Evolutionary conservation across 2,113 vertebrate species (phyloP).

Genomic region (Gallinago paraguaiae): DNA sequence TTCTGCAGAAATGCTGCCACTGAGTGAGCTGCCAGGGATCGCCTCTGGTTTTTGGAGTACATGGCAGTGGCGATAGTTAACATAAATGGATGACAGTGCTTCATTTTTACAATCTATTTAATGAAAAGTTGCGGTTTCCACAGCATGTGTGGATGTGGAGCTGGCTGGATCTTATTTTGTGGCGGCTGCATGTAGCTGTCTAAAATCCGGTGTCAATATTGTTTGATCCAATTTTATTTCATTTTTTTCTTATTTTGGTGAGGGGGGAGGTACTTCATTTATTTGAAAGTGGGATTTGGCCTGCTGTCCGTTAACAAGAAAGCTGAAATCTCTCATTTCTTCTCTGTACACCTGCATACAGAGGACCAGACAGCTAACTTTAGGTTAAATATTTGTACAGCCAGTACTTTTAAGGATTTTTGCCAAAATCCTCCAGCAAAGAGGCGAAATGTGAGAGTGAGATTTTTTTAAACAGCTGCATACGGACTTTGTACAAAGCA

Average conservation of each 20-base stretch:
- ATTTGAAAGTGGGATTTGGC: not conserved
- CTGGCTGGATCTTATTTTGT: not conserved
- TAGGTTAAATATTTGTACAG: not conserved
- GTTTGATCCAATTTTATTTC: not conserved
- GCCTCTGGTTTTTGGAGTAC: not conserved
- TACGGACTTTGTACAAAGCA: not conserved
- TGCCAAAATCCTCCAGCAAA: not conserved
- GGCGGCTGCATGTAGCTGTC: not conserved
- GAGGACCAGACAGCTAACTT: not conserved
- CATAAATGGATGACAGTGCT: not conserved
- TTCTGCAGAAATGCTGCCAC: conserved; percentile 1
- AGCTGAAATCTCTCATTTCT: not conserved
- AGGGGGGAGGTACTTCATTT: not conserved
- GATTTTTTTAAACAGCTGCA: not conserved
- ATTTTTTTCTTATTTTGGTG: not conserved
- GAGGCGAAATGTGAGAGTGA: not conserved
- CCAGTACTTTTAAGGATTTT: not conserved
- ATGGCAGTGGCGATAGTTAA: fast-evolving
- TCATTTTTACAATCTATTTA: not conserved
- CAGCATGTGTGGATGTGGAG: not conserved
- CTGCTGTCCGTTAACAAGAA: not conserved
- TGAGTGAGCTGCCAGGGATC: not conserved
- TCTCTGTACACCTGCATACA: not conserved
- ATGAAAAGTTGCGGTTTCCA: not conserved
- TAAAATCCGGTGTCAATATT: not conserved